These are phyloP conservation scores for Plusia festucae DNA, from an alignment of 2,888 invertebrate species.

Conservation along the genomic window DNA sequence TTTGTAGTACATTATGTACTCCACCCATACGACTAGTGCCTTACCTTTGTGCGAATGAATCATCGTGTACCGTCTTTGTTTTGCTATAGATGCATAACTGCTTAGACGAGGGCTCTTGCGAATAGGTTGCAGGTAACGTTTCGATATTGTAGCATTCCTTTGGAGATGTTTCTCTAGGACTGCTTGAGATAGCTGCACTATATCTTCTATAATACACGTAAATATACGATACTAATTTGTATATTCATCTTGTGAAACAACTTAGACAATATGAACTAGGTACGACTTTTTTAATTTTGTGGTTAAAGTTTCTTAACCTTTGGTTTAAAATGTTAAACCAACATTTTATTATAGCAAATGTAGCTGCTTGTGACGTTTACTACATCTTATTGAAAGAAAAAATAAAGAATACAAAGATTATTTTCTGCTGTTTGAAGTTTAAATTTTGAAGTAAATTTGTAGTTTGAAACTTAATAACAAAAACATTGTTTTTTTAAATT, in stretches of 20 bases:
- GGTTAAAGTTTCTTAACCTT: no score
- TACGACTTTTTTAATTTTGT: no score
- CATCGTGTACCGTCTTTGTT: background rate
- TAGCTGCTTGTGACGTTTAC: background rate
- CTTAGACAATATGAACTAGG: no score
- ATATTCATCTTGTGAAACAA: background rate
- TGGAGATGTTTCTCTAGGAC: background rate
- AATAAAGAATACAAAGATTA: background rate
- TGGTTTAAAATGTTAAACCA: no score
- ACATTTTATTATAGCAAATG: background rate
- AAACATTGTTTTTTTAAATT: no score
- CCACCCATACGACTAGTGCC: no score
- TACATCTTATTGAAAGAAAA: background rate
- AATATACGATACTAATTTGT: background rate
- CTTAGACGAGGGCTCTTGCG: background rate
- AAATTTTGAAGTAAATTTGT: no score
- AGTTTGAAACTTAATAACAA: no score
- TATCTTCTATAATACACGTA: background rate
- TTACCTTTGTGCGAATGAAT: constrained; percentile 2
- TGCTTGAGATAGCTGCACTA: background rate
- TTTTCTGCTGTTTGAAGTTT: background rate
- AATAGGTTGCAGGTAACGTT: background rate
- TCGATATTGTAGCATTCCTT: background rate
- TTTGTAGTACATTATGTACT: no score
- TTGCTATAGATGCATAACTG: background rate